phyloP scores from a whole-genome alignment of 2,888 invertebrate species.

The Idaea dimidiata region DNA sequence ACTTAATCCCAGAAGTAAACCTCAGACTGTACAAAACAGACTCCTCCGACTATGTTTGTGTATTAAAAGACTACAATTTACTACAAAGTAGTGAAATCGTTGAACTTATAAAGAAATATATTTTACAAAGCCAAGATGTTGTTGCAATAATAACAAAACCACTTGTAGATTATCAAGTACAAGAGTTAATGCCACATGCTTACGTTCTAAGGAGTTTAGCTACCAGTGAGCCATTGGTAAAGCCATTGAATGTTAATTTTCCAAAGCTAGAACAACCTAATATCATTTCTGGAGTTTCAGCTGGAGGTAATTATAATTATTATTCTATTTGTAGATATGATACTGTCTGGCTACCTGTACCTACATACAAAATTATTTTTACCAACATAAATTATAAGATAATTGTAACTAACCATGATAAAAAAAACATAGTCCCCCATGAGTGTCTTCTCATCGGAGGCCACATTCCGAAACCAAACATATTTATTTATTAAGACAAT shows the following conservation, averaged over 20 bases:
- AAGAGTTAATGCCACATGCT: constrained; percentile 34
- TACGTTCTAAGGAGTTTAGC: constrained; percentile 54
- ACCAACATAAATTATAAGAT: too few species aligned
- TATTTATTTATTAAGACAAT: too few species aligned
- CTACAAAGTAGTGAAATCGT: constrained; percentile 63
- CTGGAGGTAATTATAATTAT: constrained; percentile 60
- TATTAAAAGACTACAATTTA: constrained; percentile 60
- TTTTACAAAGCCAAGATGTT: constrained; percentile 50
- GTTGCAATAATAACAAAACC: constrained; percentile 61
- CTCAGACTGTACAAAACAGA: constrained; percentile 52
- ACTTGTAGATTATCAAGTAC: constrained; percentile 60
- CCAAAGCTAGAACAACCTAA: constrained; percentile 73
- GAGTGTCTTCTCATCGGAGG: too few species aligned
- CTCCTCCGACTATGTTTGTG: constrained; percentile 51
- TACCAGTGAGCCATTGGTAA: constrained; percentile 36
- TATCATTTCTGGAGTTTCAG: constrained; percentile 68
- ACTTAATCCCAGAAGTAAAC: constrained; percentile 51
- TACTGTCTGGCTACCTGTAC: too few species aligned
- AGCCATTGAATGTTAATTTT: constrained; percentile 35
- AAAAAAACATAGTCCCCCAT: too few species aligned
- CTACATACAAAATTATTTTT: too few species aligned
- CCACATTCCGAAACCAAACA: too few species aligned
- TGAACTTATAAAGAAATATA: constrained; percentile 50
- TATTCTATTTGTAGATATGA: constrained; percentile 54
- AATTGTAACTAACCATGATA: too few species aligned